phyloP scores from a whole-genome alignment of 2,888 invertebrate genomes.

The Leucania comma region DNA sequence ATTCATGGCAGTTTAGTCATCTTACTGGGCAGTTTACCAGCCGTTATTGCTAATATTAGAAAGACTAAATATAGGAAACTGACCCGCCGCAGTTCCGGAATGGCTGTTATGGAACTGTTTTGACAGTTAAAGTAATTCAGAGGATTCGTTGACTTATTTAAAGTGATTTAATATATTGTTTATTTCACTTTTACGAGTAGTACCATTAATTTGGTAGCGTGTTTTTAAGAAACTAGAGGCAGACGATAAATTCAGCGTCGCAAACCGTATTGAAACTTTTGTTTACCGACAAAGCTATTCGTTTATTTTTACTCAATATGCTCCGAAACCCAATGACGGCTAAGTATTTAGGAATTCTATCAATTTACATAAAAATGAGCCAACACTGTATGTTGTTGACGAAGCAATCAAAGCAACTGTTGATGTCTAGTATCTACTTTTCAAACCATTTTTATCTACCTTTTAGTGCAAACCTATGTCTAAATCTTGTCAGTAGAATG shows the following conservation, averaged over 20 bases:
- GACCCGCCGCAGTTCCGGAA: conserved; percentile 23
- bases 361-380: conserved; percentile 32
- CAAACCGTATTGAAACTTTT: not conserved
- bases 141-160: conserved; percentile 1
- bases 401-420: not conserved
- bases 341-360: conserved; percentile 23
- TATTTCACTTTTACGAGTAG: not conserved
- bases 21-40: conserved; percentile 15
- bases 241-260: not conserved
- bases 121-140: conserved; percentile 3
- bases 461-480: not conserved
- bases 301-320: not conserved
- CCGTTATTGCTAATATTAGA: conserved; percentile 41
- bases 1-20: conserved; percentile 30
- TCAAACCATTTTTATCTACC: too few species aligned
- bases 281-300: not conserved
- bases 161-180: not conserved
- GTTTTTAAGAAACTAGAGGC: not conserved
- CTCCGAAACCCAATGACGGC: not conserved
- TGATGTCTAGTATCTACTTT: not conserved
- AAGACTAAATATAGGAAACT: conserved; percentile 35
- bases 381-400: conserved; percentile 18
- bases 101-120: conserved; percentile 18
- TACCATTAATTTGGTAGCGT: not conserved
- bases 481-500: not conserved